Evolutionary conservation across 2,113 vertebrate species (phyloP).

Genomic region (Dryoscopus gambensis): DNA sequence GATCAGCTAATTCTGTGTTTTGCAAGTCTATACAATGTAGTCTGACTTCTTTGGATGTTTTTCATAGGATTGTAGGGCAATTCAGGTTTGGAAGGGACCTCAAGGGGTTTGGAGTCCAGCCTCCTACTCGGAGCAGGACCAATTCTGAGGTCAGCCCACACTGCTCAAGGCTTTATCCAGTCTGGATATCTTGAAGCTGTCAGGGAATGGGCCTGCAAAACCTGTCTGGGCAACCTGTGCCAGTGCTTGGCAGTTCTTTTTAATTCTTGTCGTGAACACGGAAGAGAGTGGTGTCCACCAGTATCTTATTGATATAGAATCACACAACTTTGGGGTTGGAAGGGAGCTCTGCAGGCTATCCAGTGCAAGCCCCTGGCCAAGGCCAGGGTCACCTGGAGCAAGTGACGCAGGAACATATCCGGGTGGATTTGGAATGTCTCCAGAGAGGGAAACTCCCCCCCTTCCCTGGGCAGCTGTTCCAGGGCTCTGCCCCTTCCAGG

Average conservation of each 20-base stretch:
- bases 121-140: not conserved
- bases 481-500: not conserved
- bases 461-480: not conserved
- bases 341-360: not conserved
- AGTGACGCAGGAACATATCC: not conserved
- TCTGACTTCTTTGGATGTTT: not conserved
- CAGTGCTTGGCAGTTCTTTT: not conserved
- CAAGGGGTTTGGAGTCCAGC: not conserved
- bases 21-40: fast-evolving
- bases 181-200: not conserved
- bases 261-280: not conserved
- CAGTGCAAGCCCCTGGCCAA: not conserved
- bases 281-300: not conserved
- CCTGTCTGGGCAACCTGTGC: not conserved
- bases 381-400: not conserved
- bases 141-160: not conserved
- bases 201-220: not conserved
- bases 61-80: not conserved
- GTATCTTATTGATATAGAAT: not conserved
- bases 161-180: not conserved
- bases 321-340: not conserved
- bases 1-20: not conserved
- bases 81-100: not conserved
- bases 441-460: not conserved
- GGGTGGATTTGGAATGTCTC: not conserved